Evolutionary conservation across 2,888 invertebrate genomes (phyloP), one percentile per base, ranked within the genome.

Genomic region (Myopa tessellatipennis): DNA sequence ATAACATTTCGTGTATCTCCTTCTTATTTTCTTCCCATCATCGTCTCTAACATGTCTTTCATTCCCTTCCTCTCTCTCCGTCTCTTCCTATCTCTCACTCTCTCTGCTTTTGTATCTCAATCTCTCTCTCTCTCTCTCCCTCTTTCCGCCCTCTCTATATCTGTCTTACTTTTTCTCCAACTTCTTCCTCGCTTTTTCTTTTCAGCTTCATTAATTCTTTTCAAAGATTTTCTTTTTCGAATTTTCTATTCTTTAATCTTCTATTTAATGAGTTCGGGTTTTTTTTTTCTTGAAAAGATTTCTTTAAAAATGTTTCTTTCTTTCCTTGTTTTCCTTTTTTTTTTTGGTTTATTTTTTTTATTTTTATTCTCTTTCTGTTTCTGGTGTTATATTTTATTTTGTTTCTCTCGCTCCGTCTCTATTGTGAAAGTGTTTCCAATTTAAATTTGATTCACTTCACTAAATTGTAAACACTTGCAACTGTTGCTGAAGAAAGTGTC

Each of bases 391-490:
- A n/a, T 72, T 38, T 34, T 38, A 14, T 36, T 58, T 72, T 16
- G 18, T 61, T 60, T 36, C 34, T 36, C 34, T 67, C 34, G 16
- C 8, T 38, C 60, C 40, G 12, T 60, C 6, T 58, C 16, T 58
- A 2, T 58, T 58, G 58, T 58, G 58, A 58, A 58, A n/a, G 61
- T 61, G 73, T 63, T 74, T 63, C 65, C 74, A 74, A 74, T 74
- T 74, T 74, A 45, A 74, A 63, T 74, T 74, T 65, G 65, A 40
- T 63, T 45, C 52, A 61, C 63, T 45, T 65, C 45, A 74, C 63
- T 74, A 63, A 65, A 74, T 34, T 74, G 50, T 65, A 74, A 65
- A 50, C 61, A 67, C 58, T 58, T 14, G 61, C 63, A 74, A 63
- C 40, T 74, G 63, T 50, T 65, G 52, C 74, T 63, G 45, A n/a